Percentiles rank a stretch among this genome's conserved stretches.
Evolutionary conservation across 2,113 vertebrate genomes (phyloP).

Genomic region (Scatophagus argus): DNA sequence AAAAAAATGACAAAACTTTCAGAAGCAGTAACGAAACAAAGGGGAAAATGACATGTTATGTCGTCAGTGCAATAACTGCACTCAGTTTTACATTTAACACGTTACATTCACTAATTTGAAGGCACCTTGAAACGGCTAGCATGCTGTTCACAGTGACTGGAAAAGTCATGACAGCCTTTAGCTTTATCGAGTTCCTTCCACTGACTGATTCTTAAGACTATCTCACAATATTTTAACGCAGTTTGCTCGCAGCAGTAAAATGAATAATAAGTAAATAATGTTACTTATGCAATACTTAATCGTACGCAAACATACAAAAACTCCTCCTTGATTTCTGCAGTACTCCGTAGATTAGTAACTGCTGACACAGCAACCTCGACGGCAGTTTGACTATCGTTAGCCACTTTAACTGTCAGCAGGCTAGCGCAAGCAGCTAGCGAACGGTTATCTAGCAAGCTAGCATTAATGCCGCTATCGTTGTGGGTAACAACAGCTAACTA

Average conservation of each 20-base stretch:
- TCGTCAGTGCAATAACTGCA: background rate
- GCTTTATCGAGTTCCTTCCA: background rate
- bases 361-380: slow-evolving; percentile 64
- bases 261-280: too few species aligned
- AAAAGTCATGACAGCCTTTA: background rate
- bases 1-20: background rate
- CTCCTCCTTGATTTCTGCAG: background rate
- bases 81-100: background rate
- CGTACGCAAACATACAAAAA: rapidly evolving
- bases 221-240: background rate
- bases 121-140: background rate
- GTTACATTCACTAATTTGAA: background rate
- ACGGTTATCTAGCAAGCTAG: background rate
- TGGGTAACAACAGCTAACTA: background rate
- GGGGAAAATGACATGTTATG: rapidly evolving
- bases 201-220: too few species aligned
- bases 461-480: background rate
- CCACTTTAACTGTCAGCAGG: slow-evolving; percentile 23
- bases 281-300: rapidly evolving
- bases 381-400: slow-evolving; percentile 37
- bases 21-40: background rate
- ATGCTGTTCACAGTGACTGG: background rate
- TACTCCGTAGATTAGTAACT: slow-evolving; percentile 6
- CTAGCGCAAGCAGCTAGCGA: slow-evolving; percentile 25
- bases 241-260: too few species aligned